These are phyloP conservation scores for Drosophila tristis DNA, from an alignment of 1,140 invertebrate species.

Conservation along the genomic window DNA sequence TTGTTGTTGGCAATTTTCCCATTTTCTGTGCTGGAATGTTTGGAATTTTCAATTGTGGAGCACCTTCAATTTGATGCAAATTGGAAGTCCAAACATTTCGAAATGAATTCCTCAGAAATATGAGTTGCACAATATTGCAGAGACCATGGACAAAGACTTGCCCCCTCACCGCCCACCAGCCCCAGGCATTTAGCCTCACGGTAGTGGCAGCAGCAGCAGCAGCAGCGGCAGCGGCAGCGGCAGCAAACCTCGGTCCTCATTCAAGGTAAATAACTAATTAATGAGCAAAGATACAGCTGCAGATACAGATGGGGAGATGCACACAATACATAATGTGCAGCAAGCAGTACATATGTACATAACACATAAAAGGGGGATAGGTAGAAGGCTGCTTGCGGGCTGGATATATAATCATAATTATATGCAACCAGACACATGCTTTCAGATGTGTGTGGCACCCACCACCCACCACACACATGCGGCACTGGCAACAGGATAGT, in stretches of 20 bases:
- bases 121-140: conserved; percentile 37
- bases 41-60: too few relatives aligned
- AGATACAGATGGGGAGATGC: conserved; percentile 13
- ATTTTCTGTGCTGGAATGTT: too few relatives aligned
- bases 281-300: conserved; percentile 34
- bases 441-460: too few relatives aligned
- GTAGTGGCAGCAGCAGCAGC: too few relatives aligned
- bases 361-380: conserved; percentile 2
- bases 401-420: conserved; percentile 44
- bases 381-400: background rate
- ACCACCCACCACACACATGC: background rate
- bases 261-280: conserved; percentile 54
- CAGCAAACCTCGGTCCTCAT: conserved; percentile 14
- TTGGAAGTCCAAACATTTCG: conserved; percentile 3
- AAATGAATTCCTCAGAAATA: conserved; percentile 4
- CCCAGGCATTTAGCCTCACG: too few relatives aligned
- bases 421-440: conserved; percentile 12
- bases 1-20: too few relatives aligned
- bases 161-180: too few relatives aligned
- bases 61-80: background rate
- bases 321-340: conserved; percentile 16
- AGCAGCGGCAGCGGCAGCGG: too few relatives aligned
- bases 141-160: background rate
- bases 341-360: background rate
- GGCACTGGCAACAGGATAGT: background rate